Evolutionary conservation across 2,888 invertebrate genomes (phyloP).

Genomic region (Vesta saturnalis): DNA sequence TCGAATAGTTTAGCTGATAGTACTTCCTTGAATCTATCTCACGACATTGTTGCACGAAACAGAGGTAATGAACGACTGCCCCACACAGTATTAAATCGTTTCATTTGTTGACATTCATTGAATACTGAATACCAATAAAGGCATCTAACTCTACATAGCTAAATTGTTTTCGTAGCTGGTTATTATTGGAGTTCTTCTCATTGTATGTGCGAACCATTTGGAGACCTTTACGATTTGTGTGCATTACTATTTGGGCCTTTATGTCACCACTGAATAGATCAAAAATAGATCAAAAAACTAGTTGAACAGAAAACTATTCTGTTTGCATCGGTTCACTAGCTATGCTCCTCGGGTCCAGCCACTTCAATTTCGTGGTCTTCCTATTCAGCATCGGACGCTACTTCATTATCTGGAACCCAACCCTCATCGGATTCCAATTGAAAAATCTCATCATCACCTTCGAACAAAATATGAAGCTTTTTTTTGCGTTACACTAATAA

Average conservation of each 20-base stretch:
- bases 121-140: not conserved
- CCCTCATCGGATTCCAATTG: not conserved
- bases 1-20: not conserved
- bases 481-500: no score
- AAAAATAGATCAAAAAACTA: not conserved
- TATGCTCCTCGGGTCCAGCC: not conserved
- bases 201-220: not conserved
- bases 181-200: no score
- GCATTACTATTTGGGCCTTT: no score
- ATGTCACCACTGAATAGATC: not conserved
- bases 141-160: no score
- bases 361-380: no score
- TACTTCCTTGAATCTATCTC: not conserved
- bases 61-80: no score
- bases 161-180: no score
- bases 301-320: not conserved
- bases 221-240: not conserved
- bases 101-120: not conserved
- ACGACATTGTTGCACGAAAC: no score
- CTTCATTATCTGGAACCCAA: no score
- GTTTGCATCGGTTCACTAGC: not conserved
- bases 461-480: no score
- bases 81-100: not conserved
- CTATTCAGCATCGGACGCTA: no score
- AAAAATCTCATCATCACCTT: no score